phyloP scores from a whole-genome alignment of 1,140 invertebrate species.

The Diachasmimorpha longicaudata region DNA sequence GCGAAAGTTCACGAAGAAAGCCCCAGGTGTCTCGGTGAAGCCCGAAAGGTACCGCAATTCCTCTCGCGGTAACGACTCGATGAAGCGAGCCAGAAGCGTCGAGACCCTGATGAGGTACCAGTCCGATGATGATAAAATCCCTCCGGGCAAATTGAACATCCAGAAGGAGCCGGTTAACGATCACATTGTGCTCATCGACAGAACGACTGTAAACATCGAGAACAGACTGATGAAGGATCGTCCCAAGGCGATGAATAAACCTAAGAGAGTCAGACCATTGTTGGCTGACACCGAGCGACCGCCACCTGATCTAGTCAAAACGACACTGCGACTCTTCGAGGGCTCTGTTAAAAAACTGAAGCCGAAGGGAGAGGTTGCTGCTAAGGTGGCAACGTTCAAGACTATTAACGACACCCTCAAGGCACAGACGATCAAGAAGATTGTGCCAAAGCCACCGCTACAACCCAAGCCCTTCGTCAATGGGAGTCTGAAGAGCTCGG shows the following conservation, averaged over 20 bases:
- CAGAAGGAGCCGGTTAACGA: slow-evolving; percentile 55
- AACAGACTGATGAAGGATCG: slow-evolving; percentile 62
- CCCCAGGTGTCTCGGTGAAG: slow-evolving; percentile 34
- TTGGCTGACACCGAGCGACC: slow-evolving; percentile 81
- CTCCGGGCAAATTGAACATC: not conserved
- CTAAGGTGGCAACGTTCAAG: slow-evolving; percentile 71
- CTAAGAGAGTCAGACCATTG: slow-evolving; percentile 72
- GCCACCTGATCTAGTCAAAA: slow-evolving; percentile 84
- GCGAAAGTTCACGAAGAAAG: slow-evolving; percentile 35
- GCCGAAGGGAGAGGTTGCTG: slow-evolving; percentile 70
- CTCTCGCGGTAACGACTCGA: slow-evolving; percentile 64
- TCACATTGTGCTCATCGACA: slow-evolving; percentile 77
- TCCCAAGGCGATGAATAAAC: slow-evolving; percentile 61
- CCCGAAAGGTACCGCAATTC: slow-evolving; percentile 58
- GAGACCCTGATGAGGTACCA: slow-evolving; percentile 77
- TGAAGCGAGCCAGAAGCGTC: slow-evolving; percentile 85
- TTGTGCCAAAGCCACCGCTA: slow-evolving; percentile 50
- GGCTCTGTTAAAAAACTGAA: slow-evolving; percentile 65
- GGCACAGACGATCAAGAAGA: slow-evolving; percentile 59
- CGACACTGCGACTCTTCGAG: slow-evolving; percentile 84
- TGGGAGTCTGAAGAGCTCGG: slow-evolving; percentile 31
- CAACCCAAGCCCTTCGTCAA: slow-evolving; percentile 40
- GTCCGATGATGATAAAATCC: slow-evolving; percentile 30
- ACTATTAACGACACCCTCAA: slow-evolving; percentile 71
- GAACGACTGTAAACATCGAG: slow-evolving; percentile 79